These are phyloP conservation scores for Drosophila grimshawi DNA, from an alignment of 1,140 invertebrate species.

Conservation along the genomic window DNA sequence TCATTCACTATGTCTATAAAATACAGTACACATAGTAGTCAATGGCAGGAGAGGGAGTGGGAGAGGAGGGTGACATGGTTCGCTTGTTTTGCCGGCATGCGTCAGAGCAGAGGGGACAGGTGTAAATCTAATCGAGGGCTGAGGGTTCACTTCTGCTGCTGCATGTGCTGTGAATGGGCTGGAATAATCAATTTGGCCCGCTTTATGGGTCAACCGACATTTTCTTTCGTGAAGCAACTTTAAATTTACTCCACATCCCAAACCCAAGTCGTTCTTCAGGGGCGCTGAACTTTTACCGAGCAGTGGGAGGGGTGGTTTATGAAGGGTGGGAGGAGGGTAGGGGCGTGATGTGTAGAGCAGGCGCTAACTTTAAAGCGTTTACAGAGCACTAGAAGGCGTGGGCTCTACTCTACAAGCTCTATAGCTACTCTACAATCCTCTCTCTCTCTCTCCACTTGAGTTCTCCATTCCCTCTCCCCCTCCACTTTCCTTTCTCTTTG, in stretches of 20 bases:
- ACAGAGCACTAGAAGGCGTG: slow-evolving; percentile 50
- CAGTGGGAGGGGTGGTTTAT: too few species aligned
- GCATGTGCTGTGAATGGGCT: slow-evolving; percentile 10
- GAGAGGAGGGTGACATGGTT: slow-evolving; percentile 37
- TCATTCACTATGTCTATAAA: not conserved
- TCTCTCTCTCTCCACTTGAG: slow-evolving; percentile 11
- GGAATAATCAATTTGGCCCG: slow-evolving; percentile 62
- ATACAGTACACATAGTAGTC: not conserved
- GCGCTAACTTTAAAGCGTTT: slow-evolving; percentile 47
- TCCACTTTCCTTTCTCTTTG: slow-evolving; percentile 7
- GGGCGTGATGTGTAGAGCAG: not conserved
- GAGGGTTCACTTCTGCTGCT: slow-evolving; percentile 10
- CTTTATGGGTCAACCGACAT: slow-evolving; percentile 58
- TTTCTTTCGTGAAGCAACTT: slow-evolving; percentile 30
- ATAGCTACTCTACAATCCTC: not conserved
- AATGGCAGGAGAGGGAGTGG: not conserved
- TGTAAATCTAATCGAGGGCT: slow-evolving; percentile 20
- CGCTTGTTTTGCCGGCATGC: slow-evolving; percentile 41
- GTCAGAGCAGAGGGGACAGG: slow-evolving; percentile 41
- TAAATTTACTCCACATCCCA: slow-evolving; percentile 38
- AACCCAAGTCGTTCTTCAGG: not conserved
- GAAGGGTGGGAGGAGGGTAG: too few species aligned
- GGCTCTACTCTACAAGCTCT: slow-evolving; percentile 5
- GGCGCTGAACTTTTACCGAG: slow-evolving; percentile 15
- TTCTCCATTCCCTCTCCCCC: not conserved